Evolutionary conservation across 2,888 invertebrate genomes (phyloP), one percentile per base, ranked within the genome.

Genomic region (Silvanus unidentatus): DNA sequence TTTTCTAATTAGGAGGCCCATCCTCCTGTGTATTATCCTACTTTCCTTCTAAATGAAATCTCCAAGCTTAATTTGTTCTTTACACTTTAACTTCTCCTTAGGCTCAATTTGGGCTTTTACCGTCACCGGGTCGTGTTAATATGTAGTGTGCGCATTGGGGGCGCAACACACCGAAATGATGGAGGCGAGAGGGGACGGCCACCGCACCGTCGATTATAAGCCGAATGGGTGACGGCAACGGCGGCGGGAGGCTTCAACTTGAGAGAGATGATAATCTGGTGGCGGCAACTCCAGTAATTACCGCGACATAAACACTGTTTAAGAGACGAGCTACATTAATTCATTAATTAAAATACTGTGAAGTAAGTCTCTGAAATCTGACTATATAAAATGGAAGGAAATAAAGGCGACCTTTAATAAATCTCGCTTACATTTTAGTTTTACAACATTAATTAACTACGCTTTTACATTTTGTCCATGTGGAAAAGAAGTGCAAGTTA

Each of bases 261-360:
- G 8, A 8, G 22, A n/a, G 28, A 12, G 32, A 32, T 32, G 32
- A 61, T 63, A 59, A 65, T 63, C 63, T 59, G 55, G 66, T 62
- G 66, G 63, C 66, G 67, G 70, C 65, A 68, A 68, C 69, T 68
- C 66, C 62, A 62, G 68, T 72, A 71, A 72, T 72, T 72, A 71
- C 68, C 69, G 68, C 70, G 70, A 71, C 72, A 71, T 72, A 72
- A 72, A 71, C 72, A 71, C 67, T 72, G 71, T 68, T 72, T 71
- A 72, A 71, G 69, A 71, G 70, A 69, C 68, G 66, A 64, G 69
- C 68, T 69, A 72, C 72, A 72, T 71, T 72, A 72, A 72, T 72
- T 72, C 72, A 72, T 71, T 72, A 72, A 72, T 72, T 72, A 72
- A 70, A 70, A 70, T 63, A 68, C 65, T 66, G 69, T 63, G 62